Percentiles rank a stretch among this genome's conserved stretches.
These are phyloP conservation scores for Sphaerophoria taeniata DNA, from an alignment of 2,888 invertebrate species.

Conservation along the genomic window DNA sequence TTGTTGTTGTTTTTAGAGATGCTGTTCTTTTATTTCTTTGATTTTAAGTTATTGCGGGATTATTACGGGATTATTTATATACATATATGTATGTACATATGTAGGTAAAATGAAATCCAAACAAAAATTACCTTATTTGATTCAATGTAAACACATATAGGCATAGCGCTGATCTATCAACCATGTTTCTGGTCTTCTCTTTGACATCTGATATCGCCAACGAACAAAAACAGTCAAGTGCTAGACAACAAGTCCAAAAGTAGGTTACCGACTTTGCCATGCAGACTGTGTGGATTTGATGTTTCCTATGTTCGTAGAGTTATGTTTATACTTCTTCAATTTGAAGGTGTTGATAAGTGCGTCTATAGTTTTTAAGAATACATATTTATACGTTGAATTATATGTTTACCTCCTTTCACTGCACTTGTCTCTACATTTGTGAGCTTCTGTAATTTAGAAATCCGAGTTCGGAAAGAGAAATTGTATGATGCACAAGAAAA, in stretches of 20 bases:
- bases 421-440: not conserved
- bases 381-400: not conserved
- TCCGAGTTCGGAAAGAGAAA: not conserved
- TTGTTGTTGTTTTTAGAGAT: too few relatives aligned
- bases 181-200: not conserved
- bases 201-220: constrained; percentile 4
- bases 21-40: not conserved
- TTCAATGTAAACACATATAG: too few relatives aligned
- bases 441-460: constrained; percentile 4
- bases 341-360: constrained; percentile 22
- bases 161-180: too few relatives aligned
- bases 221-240: not conserved
- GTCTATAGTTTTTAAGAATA: not conserved
- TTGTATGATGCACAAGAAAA: not conserved
- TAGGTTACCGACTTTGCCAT: constrained; percentile 12
- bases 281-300: not conserved
- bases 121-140: too few relatives aligned
- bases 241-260: not conserved
- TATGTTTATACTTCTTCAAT: not conserved
- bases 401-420: constrained; percentile 10
- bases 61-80: too few relatives aligned
- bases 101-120: too few relatives aligned
- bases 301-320: not conserved
- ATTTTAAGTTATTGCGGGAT: too few relatives aligned
- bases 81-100: too few relatives aligned